Base-by-base conservation (phyloP, 1,140 invertebrate genomes). In the Andricus grossulariae region DNA sequence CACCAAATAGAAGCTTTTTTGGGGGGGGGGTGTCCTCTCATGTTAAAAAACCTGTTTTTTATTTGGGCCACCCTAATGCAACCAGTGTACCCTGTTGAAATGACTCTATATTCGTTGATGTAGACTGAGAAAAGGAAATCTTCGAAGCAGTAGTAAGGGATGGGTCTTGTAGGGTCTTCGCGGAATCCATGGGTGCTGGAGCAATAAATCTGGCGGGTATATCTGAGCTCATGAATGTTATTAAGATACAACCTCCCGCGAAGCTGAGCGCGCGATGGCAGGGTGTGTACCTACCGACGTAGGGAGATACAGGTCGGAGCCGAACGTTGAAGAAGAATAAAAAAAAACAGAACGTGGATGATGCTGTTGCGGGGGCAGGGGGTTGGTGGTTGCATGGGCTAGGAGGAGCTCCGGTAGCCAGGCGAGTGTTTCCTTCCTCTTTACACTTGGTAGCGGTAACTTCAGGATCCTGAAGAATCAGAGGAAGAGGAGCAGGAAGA, bases 151-250 rank as follows among this genome's bases (percentile, higher is more conserved):
- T 71, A 71, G 76, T 15, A 66, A 16, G 74, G 77, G 76, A 75
- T 80, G 80, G 79, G 80, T 50, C 78, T 77, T 79, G 78, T 60
- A 75, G 77, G 87, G 88, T 87, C 83, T 88, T 88, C 78, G 87
- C 80, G 80, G 88, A 83, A 90, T 90, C 86, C 86, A 82, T 84
- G 84, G 87, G 85, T 89, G 88, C 87, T 80, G 82, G 78, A 83
- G 90, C 85, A 91, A 91, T 91, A 91, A 91, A 91, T 91, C 88
- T 91, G 83, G 84, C 86, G 88, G 87, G 90, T 91, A 91, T 91
- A 90, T 91, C 90, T 91, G 88, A 91, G 90, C 90, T 91, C 90
- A 91, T 91, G 90, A 91, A 91, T 91, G 90, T 91, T 91, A 91
- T 91, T 91, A 91, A 91, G 90, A 91, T 91, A 91, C 90, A 91